Evolutionary conservation across 2,888 invertebrate genomes (phyloP), one percentile per base, ranked within the genome.

Genomic region (Platycheirus albimanus): DNA sequence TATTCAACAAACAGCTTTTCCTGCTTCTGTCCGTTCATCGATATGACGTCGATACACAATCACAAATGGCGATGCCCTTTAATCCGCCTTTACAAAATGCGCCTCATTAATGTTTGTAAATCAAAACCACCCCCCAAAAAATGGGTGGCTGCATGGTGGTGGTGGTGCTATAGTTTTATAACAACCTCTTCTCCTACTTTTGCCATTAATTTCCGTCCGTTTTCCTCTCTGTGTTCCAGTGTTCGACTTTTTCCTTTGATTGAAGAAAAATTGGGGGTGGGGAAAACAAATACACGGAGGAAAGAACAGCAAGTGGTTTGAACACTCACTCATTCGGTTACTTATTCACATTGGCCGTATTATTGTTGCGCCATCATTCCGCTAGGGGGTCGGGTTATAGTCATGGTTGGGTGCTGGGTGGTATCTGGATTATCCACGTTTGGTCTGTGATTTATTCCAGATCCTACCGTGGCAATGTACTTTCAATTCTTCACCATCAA

Each of bases 181-280:
- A 19, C n/a, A 45, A 7, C 52, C 20, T 13, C 15, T 10, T 24
- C 28, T 7, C n/a, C 43, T 2, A n/a, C 38, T 33, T 43, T 70
- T 47, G 24, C 64, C 52, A 81, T 83, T 77, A 77, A 83, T 77
- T 69, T 69, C 67, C 67, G 77, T 77, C 54, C 67, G 66, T 77
- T 81, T 72, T 71, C 71, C 76, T n/a, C n/a, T n/a, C n/a, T 17
- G 28, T 67, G 49, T 83, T 72, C 54, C 67, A 77, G 38, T 83
- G 81, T 83, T 72, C 77, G 77, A 77, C 56, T 83, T 83, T 83
- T 83, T 77, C 67, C 66, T 69, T 72, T 77, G 77, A 77, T 83
- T 83, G 77, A 83, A 77, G 67, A 71, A 76, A 64, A 71, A 64
- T 15, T 13, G 49, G 47, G 49, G 49, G 67, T 20, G 69, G 58